Base-by-base conservation (phyloP, 2,113 vertebrate genomes). In the Falcunculus frontatus region DNA sequence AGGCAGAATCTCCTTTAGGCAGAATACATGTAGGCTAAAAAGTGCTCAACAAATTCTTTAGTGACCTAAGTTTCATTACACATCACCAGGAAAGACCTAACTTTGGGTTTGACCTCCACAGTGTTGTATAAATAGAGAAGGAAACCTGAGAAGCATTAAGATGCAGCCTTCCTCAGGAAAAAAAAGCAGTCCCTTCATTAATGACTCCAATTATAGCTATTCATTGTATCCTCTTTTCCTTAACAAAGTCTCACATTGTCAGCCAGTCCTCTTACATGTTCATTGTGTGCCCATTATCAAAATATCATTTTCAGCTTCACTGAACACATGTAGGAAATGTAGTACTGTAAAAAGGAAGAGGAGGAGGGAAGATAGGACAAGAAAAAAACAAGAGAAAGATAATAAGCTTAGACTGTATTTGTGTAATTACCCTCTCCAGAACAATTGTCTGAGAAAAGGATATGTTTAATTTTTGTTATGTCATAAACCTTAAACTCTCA, bases 221-320 rank as follows among this genome's bases (percentile, higher is more conserved):
- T 97, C 98, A 97, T 96, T 98, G 97, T 97, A 95, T 97, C 94
- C 93, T 97, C 90, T 95, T 97, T 96, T 98, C 94, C 97, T 97
- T 97, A 97, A 98, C 96, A 97, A 98, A 98, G 96, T 97, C 98
- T 98, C 96, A 97, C 96, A 96, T 97, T 98, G 98, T 98, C 97
- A 97, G 82, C 89, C 89, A 92, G 96, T 72, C 96, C 96, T 97
- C 94, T 97, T 98, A 97, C 98, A 97, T 13, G 68, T 97, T 98
- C 96, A 91, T 95, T 96, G 96, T 96, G 67, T 95, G 97, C 96
- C 97, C 98, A 97, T 98, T 98, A 98, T 97, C 97, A 97, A 98
- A 98, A 98, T 98, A 98, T 97, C 96, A 98, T 98, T 98, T 98
- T 98, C 96, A 88, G 97, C 97, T 98, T 97, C 97, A 92, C 96